These are phyloP conservation scores for Falco peregrinus DNA, from an alignment of 2,797 vertebrate species.

Conservation along the genomic window DNA sequence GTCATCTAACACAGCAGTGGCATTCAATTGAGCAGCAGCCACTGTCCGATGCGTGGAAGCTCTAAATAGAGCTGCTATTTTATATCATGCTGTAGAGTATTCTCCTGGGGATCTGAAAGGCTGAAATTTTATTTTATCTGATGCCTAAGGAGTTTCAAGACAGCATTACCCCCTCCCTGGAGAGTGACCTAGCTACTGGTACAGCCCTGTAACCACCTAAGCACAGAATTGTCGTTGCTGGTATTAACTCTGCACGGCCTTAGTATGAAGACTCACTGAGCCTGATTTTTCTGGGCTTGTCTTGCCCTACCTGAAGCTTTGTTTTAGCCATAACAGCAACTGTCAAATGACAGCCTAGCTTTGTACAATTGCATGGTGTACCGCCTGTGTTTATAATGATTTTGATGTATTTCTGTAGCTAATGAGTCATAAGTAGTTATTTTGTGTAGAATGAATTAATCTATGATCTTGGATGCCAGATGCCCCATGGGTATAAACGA, in stretches of 20 bases:
- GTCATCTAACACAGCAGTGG: background rate
- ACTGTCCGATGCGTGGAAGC: rapidly evolving
- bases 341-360: background rate
- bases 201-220: background rate
- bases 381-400: background rate
- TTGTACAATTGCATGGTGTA: background rate
- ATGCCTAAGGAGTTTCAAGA: background rate
- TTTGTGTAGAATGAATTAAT: background rate
- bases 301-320: background rate
- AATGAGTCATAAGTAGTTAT: background rate
- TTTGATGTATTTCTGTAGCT: background rate
- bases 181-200: background rate
- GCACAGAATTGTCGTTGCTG: background rate
- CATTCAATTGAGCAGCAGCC: background rate
- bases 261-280: background rate
- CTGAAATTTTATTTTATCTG: background rate
- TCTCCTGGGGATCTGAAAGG: background rate
- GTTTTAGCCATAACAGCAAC: background rate
- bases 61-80: background rate
- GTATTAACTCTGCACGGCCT: background rate
- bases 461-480: background rate
- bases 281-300: background rate
- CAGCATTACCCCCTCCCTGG: background rate
- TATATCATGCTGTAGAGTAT: background rate
- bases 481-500: background rate